Evolutionary conservation across 2,797 vertebrate genomes (phyloP).

Genomic region (Coendou prehensilis): DNA sequence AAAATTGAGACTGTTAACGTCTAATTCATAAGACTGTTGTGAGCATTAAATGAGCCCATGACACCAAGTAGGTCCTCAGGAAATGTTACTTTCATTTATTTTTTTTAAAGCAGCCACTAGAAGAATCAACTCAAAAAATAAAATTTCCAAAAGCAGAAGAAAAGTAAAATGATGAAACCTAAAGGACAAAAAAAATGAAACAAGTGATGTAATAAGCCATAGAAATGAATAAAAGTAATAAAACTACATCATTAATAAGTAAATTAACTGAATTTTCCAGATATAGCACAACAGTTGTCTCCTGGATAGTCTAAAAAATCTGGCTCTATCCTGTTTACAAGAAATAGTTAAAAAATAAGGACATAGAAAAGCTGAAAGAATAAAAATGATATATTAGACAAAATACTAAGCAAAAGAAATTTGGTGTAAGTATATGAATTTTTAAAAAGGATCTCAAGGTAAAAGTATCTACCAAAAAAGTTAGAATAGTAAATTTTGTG

Average conservation of each 20-base stretch:
- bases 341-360: not conserved
- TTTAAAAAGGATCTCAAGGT: constrained; percentile 46
- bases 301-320: not conserved
- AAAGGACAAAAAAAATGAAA: not conserved
- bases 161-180: constrained; percentile 30
- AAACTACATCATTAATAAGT: not conserved
- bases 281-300: constrained; percentile 16
- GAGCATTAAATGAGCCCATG: not conserved
- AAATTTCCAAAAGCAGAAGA: constrained; percentile 38
- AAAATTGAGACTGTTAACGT: constrained; percentile 1
- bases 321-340: not conserved
- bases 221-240: constrained; percentile 23
- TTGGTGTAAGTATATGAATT: constrained; percentile 36
- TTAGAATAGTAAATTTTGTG: not conserved
- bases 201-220: not conserved
- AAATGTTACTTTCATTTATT: not conserved
- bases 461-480: constrained; percentile 42
- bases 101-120: not conserved
- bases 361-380: not conserved
- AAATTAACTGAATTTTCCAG: constrained; percentile 30
- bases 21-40: not conserved
- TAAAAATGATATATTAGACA: not conserved
- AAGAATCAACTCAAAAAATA: not conserved
- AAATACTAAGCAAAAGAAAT: constrained; percentile 25
- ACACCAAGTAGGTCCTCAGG: not conserved